Percentiles rank a stretch among this genome's conserved stretches.
These are phyloP conservation scores for Mythimna pallens DNA, from an alignment of 2,888 invertebrate species.

Conservation along the genomic window DNA sequence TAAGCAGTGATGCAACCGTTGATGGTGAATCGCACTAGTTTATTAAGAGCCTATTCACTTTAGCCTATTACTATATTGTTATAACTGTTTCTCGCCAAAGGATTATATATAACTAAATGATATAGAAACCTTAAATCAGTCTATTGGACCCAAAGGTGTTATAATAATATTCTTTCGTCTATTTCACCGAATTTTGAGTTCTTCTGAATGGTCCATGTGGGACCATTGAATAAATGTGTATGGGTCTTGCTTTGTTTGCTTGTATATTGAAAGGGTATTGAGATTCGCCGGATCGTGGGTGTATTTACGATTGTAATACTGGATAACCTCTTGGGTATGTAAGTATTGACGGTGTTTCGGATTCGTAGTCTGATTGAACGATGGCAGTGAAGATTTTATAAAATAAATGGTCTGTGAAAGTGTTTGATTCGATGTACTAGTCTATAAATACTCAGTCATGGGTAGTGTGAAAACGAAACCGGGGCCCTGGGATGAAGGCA, in stretches of 20 bases:
- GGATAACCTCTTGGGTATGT: conserved; percentile 17
- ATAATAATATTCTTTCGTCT: conserved; percentile 41
- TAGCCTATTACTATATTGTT: too few species aligned
- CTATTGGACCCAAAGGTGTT: conserved; percentile 30
- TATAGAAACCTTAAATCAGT: conserved; percentile 5
- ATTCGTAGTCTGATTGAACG: not conserved
- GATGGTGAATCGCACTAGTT: too few species aligned
- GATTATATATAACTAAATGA: conserved; percentile 1
- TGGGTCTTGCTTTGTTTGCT: conserved; percentile 8
- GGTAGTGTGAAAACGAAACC: too few species aligned
- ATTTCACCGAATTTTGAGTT: conserved; percentile 27
- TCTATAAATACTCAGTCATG: too few species aligned
- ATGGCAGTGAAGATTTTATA: not conserved
- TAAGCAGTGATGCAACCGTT: too few species aligned
- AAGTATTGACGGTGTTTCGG: not conserved
- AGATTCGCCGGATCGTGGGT: conserved; percentile 19
- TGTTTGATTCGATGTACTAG: too few species aligned
- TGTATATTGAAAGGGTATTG: conserved; percentile 20
- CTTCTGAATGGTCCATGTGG: conserved; percentile 21
- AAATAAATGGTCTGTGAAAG: not conserved
- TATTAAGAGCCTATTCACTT: too few species aligned
- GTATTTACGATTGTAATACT: conserved; percentile 23
- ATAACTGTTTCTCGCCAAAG: too few species aligned
- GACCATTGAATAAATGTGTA: conserved; percentile 31
- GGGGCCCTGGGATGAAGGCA: too few species aligned